These are phyloP conservation scores for Anoplius nigerrimus DNA, from an alignment of 2,888 invertebrate species.

Conservation along the genomic window DNA sequence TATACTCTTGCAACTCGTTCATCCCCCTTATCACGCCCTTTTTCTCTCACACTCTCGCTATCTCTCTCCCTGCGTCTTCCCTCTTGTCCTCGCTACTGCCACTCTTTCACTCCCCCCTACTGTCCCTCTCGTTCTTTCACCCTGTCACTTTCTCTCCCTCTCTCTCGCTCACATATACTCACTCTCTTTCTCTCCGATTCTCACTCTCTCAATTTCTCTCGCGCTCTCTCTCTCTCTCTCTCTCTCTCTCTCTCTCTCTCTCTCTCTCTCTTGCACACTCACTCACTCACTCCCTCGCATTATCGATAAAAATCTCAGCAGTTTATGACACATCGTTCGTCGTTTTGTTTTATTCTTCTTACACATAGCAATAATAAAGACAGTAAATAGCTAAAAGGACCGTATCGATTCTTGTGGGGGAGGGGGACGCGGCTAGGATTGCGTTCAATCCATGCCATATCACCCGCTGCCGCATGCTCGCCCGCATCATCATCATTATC, in stretches of 20 bases:
- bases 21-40: slow-evolving; percentile 27
- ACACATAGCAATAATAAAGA: slow-evolving; percentile 69
- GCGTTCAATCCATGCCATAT: slow-evolving; percentile 49
- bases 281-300: slow-evolving; percentile 20
- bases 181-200: slow-evolving; percentile 14
- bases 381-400: slow-evolving; percentile 70
- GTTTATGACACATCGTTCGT: slow-evolving; percentile 58
- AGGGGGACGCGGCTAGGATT: slow-evolving; percentile 51
- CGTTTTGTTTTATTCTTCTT: slow-evolving; percentile 51
- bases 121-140: neutral
- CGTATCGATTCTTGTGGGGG: slow-evolving; percentile 52
- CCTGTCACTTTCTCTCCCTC: neutral
- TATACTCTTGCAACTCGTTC: slow-evolving; percentile 35
- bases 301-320: slow-evolving; percentile 54
- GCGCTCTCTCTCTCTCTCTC: neutral
- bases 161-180: slow-evolving; percentile 1
- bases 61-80: too few species aligned
- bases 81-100: too few species aligned
- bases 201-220: slow-evolving; percentile 11
- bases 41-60: slow-evolving; percentile 21
- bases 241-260: slow-evolving; percentile 15
- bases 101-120: too few species aligned
- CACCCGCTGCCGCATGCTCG: slow-evolving; percentile 57
- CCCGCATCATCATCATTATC: slow-evolving; percentile 32
- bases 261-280: slow-evolving; percentile 12